Evolutionary conservation across 1,140 invertebrate species (phyloP).

Genomic region (Pogonognathellus flavescens): DNA sequence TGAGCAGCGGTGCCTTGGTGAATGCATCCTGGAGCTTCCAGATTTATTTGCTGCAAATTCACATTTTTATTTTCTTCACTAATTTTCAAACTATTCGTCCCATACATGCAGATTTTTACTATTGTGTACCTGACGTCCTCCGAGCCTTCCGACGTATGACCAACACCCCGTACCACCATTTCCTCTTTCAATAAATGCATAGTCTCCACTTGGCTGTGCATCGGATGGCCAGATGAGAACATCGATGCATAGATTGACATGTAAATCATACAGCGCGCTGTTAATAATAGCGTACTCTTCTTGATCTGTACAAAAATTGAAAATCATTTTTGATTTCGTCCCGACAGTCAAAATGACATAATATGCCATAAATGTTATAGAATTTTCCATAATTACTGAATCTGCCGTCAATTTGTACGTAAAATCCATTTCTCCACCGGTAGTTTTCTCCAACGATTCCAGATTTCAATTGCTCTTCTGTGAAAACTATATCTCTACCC

Average conservation of each 20-base stretch:
- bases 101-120: not conserved
- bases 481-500: too few species aligned
- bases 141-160: constrained; percentile 58
- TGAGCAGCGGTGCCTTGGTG: constrained; percentile 45
- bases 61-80: constrained; percentile 9
- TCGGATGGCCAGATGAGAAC: constrained; percentile 40
- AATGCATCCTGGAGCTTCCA: constrained; percentile 49
- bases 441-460: constrained; percentile 15
- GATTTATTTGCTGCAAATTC: constrained; percentile 23
- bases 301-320: constrained; percentile 18
- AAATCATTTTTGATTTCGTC: too few species aligned
- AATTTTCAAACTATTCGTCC: not conserved
- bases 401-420: constrained; percentile 23
- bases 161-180: constrained; percentile 52
- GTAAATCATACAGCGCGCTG: constrained; percentile 52
- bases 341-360: not conserved
- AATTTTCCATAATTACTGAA: constrained; percentile 48
- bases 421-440: constrained; percentile 53
- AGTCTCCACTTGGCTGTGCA: constrained; percentile 54
- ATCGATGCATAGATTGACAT: constrained; percentile 43
- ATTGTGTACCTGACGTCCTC: constrained; percentile 51
- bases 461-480: too few species aligned
- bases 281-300: constrained; percentile 32
- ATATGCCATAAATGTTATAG: too few species aligned
- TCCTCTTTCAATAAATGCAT: constrained; percentile 58